phyloP scores from a whole-genome alignment of 2,888 invertebrate species.

The Eupithecia subfuscata region DNA sequence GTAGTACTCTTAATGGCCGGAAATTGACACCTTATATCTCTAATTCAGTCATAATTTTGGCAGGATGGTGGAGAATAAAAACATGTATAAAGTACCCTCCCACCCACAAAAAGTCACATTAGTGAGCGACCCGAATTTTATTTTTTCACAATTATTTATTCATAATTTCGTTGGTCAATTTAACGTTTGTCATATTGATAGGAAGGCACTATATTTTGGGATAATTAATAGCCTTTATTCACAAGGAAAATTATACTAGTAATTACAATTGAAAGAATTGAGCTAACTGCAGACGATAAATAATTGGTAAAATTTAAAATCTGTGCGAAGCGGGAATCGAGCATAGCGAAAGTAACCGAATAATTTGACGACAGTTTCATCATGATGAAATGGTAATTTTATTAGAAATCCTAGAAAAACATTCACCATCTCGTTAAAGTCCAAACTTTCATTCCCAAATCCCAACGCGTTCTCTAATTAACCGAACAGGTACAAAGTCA shows the following conservation, averaged over 20 bases:
- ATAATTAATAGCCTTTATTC: no score
- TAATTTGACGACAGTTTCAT: not conserved
- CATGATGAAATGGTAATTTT: not conserved
- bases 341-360: no score
- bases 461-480: conserved; percentile 19
- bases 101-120: not conserved
- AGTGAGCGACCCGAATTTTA: not conserved
- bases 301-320: no score
- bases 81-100: not conserved
- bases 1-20: no score
- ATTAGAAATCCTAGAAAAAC: not conserved
- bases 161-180: no score
- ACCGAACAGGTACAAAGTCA: conserved; percentile 25
- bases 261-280: no score
- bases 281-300: no score
- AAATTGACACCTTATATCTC: not conserved
- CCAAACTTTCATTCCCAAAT: conserved; percentile 12
- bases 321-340: no score
- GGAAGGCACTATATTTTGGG: not conserved
- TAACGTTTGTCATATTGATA: not conserved
- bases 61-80: no score
- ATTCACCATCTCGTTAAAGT: not conserved
- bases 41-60: not conserved
- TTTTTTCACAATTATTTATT: not conserved
- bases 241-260: no score